Base-by-base conservation (phyloP, 2,888 invertebrate species). In the Cephus pygmeus region DNA sequence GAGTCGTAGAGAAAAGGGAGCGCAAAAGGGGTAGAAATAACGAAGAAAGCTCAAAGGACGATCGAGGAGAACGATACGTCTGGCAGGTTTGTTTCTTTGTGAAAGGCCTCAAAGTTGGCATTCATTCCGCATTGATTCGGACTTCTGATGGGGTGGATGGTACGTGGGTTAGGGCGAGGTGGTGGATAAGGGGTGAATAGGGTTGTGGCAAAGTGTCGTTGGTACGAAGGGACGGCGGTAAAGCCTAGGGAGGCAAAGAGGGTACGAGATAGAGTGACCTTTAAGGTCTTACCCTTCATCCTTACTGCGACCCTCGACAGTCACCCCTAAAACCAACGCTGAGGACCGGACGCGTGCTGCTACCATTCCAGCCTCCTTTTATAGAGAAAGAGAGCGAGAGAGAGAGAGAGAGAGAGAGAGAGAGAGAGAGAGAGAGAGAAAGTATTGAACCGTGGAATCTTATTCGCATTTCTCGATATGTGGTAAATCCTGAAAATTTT, bases 91-190 rank as follows among this genome's bases (percentile, higher is more conserved):
- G 75, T 77, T 77, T 77, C 77, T 69, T 77, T 36, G 71, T 77
- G 77, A 77, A 75, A 77, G 74, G 77, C 69, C 40, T 75, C 75
- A 36, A 36, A 75, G 75, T 75, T 75, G 77, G 75, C 77, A 77
- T 77, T 77, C 77, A 77, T 77, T 77, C 77, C 34, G 40, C 77
- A 77, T 77, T 77, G 77, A 77, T 77, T 77, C 34, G 69, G 71
- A 77, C 77, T 75, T 71, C 74, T 77, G 77, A 74, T 77, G 56
- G 56, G 56, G 56, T 23, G 56, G 56, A 56, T 56, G 56, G 23
- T 56, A 56, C 56, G 56, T 56, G 56, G 56, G 56, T 56, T 23
- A 23, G 56, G 56, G 23, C 56, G 23, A 15, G 56, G 56, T 23
- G 56, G 23, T 23, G 56, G 23, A 56, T 56, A 56, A 56, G 56